Base-by-base conservation (phyloP, 92 coral and sea anemone species). In the Epizoanthus illoricatus region DNA sequence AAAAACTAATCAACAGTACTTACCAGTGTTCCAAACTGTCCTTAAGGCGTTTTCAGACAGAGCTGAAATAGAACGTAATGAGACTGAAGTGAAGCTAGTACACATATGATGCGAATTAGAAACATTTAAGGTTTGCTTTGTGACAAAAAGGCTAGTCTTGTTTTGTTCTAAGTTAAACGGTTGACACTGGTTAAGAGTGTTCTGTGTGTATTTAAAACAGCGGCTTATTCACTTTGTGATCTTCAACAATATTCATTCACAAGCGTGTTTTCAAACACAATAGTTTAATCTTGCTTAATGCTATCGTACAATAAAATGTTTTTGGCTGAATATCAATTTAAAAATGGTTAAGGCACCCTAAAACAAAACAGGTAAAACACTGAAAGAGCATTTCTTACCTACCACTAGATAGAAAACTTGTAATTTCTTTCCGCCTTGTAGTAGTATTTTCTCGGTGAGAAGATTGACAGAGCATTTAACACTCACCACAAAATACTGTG, bases 241-340 rank as follows among this genome's bases (percentile, higher is more conserved):
- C 81, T 76, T 18, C 11, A n/a, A 76, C 70, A 62, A 78, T 57
- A 78, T n/a, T 62, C 43, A 17, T 5, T 6, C 17, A 10, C 45
- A 63, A 57, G 17, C 4, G 24, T 78, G 59, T 78, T 78, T 62
- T 78, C 23, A 62, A 42, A 62, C 82, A 78, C 82, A 78, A 78
- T 78, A 78, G 23, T 60, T 42, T 58, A 61, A 20, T 54, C 23
- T 59, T 42, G 52, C 56, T 71, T 16, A 45, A 19, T 15, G 40
- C 70, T 23, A 4, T 45, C 56, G 56, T 52, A 49, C 10, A 49
- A 49, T 74, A 55, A 42, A 62, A 41, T 78, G 40, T 43, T 45
- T 42, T 78, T 19, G 45, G 65, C 59, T n/a, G 59, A 61, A 56
- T 63, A 13, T 62, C 49, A 19, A 42, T 33, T 45, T 43, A 18